Evolutionary conservation across 2,888 invertebrate genomes (phyloP), one percentile per base, ranked within the genome.

Genomic region (Deilephila elpenor): DNA sequence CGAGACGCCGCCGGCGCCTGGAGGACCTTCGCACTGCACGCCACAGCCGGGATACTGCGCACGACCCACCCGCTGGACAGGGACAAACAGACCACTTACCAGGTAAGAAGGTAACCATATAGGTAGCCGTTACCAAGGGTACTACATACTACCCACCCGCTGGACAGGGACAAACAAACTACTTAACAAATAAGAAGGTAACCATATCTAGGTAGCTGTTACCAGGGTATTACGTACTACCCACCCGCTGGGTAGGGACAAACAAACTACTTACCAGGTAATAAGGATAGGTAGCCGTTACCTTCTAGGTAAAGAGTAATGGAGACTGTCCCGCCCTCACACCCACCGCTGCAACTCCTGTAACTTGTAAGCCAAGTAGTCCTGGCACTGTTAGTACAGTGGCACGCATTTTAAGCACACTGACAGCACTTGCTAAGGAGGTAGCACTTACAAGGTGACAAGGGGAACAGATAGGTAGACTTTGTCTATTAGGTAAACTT

Each of bases 1-100:
- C 96, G 96, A n/a, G 98, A 98, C 92, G 96, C 97, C 20, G 96
- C 96, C 76, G 97, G 97, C 3, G 97, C 98, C 81, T 98, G 97
- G 96, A 96, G 97, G 80, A 96, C 97, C 37, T 99, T 99, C 91
- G 93, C 96, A 73, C 96, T 99, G 76, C 97, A 98, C 88, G 96
- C 97, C 7, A 96, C 96, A 34, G 96, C 96, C 11, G 99, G 99
- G 0, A 95, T 96, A 19, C 95, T 99, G 76, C 96, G 96, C 32
- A 95, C 98, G 14, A 95, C 96, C 71, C 94, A 95, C 67, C 95
- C 96, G 0, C 92, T 99, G 0, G 97, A 98, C 87, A 95, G 98
- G 67, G 98, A 98, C 82, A 96, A 96, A 75, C 98, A 98, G 89
- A 97, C 98, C 87, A 95, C 97, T 20, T 98, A 98, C 86, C 97